Conservation (phyloP, 2,888 invertebrate species). For the Brachyptera risi region DNA sequence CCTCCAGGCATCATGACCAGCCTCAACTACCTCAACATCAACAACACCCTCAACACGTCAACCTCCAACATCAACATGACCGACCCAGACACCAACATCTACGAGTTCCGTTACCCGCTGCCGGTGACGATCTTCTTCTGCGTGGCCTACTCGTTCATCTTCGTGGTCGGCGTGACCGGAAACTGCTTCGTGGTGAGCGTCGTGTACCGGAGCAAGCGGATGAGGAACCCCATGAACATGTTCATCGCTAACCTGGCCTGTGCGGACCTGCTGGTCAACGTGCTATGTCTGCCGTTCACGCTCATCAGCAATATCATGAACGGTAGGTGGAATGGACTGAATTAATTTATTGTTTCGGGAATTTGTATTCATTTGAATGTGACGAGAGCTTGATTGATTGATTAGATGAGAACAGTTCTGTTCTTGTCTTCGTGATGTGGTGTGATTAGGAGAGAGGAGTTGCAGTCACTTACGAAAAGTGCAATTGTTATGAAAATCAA, state of each 20-base stretch:
- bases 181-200: constrained; percentile 45
- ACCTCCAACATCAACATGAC: background rate
- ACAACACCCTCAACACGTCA: background rate
- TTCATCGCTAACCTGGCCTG: constrained; percentile 54
- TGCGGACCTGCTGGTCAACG: constrained; percentile 54
- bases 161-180: constrained; percentile 44
- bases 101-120: constrained; percentile 16
- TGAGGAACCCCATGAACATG: constrained; percentile 52
- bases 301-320: constrained; percentile 52
- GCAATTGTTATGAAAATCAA: too few species aligned
- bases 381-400: too few species aligned
- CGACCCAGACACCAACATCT: background rate
- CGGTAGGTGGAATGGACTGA: constrained; percentile 49
- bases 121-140: constrained; percentile 35
- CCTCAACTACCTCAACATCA: too few species aligned
- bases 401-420: too few species aligned
- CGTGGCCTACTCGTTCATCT: constrained; percentile 33
- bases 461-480: too few species aligned
- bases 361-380: too few species aligned
- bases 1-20: too few species aligned
- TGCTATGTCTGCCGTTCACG: constrained; percentile 56
- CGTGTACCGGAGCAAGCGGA: constrained; percentile 42
- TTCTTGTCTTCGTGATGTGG: too few species aligned
- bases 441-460: too few species aligned
- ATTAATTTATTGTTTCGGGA: too few species aligned